phyloP scores from a whole-genome alignment of 2,888 invertebrate species.

The Gisinianus flammeolus region DNA sequence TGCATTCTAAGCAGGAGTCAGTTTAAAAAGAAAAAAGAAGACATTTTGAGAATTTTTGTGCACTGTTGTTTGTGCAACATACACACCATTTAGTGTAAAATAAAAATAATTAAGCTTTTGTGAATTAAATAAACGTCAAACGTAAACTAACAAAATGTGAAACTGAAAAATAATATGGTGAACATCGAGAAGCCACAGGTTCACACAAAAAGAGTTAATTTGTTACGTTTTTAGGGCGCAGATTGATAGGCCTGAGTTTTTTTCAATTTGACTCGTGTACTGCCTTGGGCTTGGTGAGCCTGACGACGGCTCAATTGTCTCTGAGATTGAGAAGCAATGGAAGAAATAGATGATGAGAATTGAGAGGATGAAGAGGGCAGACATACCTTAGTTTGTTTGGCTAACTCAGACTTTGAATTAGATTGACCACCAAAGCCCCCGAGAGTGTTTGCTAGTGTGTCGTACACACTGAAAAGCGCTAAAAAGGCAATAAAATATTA shows the following conservation, averaged over 20 bases:
- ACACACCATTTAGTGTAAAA: too few relatives aligned
- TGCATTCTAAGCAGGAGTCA: too few relatives aligned
- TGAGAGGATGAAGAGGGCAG: neutral
- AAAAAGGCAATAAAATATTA: neutral
- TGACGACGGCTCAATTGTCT: neutral
- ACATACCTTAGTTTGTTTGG: constrained; percentile 38
- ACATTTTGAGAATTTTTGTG: too few relatives aligned
- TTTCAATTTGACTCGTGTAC: constrained; percentile 6
- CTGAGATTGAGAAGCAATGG: constrained; percentile 17
- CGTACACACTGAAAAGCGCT: constrained; percentile 37
- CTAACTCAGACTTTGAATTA: constrained; percentile 13
- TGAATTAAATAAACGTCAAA: neutral
- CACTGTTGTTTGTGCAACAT: too few relatives aligned
- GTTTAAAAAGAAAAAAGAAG: too few relatives aligned
- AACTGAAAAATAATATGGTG: neutral
- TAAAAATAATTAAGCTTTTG: neutral
- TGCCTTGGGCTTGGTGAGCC: neutral
- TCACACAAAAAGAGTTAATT: neutral
- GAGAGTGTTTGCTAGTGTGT: constrained; percentile 18
- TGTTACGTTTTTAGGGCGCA: constrained; percentile 8
- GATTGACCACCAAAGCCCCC: constrained; percentile 24
- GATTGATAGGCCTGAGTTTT: neutral
- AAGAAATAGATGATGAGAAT: constrained; percentile 8
- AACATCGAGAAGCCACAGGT: constrained; percentile 21
- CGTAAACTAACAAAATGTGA: neutral